Evolutionary conservation across 2,888 invertebrate genomes (phyloP).

Genomic region (Deilephila porcellus): DNA sequence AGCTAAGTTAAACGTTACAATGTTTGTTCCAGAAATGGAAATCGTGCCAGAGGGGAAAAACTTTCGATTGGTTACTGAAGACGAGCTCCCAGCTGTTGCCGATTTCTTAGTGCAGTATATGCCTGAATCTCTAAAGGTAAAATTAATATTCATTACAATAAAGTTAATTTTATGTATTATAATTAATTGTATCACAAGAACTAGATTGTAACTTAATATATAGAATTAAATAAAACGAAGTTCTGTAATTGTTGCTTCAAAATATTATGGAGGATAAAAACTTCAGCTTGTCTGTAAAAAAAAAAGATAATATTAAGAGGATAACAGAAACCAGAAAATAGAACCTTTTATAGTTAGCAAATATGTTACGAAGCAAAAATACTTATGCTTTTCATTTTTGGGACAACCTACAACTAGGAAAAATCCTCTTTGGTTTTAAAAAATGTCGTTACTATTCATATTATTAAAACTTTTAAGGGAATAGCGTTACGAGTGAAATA

Average conservation of each 20-base stretch:
- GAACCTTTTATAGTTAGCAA: too few species aligned
- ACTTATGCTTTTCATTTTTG: not conserved
- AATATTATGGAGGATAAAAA: too few species aligned
- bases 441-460: not conserved
- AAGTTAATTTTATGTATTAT: too few species aligned
- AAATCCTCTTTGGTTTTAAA: not conserved
- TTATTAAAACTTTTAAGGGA: not conserved
- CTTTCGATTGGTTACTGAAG: constrained; percentile 94
- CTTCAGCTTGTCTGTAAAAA: too few species aligned
- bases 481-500: not conserved
- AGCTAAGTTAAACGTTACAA: not conserved
- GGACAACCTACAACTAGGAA: not conserved
- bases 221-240: too few species aligned
- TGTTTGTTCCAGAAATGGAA: constrained; percentile 90
- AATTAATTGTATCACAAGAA: too few species aligned
- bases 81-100: constrained; percentile 93
- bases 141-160: not conserved
- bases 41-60: constrained; percentile 93
- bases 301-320: too few species aligned
- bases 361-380: not conserved
- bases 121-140: constrained; percentile 94
- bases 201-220: too few species aligned
- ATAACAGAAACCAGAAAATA: too few species aligned
- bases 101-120: constrained; percentile 91
- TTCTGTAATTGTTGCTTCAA: too few species aligned